Base-by-base conservation (phyloP, 2,113 vertebrate species). In the Pogonocichla stellata region DNA sequence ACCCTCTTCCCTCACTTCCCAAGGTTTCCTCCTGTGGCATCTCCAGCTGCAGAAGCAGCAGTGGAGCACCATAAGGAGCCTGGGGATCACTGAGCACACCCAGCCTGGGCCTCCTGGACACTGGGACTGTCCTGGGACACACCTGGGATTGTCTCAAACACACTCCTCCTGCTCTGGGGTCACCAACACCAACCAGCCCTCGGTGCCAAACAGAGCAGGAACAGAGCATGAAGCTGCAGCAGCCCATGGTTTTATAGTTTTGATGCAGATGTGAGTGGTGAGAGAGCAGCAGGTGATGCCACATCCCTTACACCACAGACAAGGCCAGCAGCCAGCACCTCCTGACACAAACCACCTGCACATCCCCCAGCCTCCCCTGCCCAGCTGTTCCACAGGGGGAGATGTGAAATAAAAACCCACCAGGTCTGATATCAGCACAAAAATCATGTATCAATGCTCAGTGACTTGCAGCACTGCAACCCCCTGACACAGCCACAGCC, bases 371-470 rank as follows among this genome's bases (percentile, higher is more conserved):
- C 58, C 56, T 33, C 64, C 19, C 14, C 12, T 1, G 9, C 69
- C 56, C 56, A 62, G 26, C 18, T 2, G 48, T 4, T 24, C 69
- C 86, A 70, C 14, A 24, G 7, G 10, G 61, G 66, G 40, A 43
- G 18, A n/a, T 5, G 19, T 6, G 51, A 45, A 70, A 67, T 19
- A 69, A 80, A 92, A 80, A 4, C 4, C 0, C 67, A 10, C 9
- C 36, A 22, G 3, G 1, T 7, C 40, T 9, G 42, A 3, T 23
- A 69, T 1, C 31, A 78, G 58, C 38, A 80, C 8, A 0, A 1
- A 47, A 45, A 14, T 36, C 73, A 14, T n/a, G 26, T 28, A 13
- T 19, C 23, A 54, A 8, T 8, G 2, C 0, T 5, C 47, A 61
- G 70, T 8, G 69, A 15, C 53, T 19, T 48, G 43, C n/a, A 36